Evolutionary conservation across 2,888 invertebrate genomes (phyloP), one percentile per base, ranked within the genome.

Genomic region (Drosophila picticornis): DNA sequence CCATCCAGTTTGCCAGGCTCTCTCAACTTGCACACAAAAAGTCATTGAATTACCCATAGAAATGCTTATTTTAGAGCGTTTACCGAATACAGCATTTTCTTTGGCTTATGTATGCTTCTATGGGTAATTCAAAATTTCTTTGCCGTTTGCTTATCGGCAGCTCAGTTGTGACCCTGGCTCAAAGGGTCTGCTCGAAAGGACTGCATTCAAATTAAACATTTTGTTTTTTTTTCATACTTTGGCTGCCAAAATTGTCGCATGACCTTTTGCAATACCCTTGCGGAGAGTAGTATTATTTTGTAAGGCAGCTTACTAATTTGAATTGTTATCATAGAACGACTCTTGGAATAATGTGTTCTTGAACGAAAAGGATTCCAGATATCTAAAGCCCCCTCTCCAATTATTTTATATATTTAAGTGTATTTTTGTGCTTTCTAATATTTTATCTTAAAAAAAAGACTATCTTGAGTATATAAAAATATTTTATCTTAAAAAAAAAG

Each of bases 131-230:
- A 32, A n/a, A 25, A 34, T 61, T 61, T 29, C 13, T 40, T 25
- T 61, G n/a, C 16, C 32, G 27, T 25, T 48, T 55, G 22, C 31
- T 48, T 68, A 56, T 56, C 52, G 60, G 46, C 1, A 25, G 56
- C 25, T 48, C 6, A 16, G 31, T 29, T n/a, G 6, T 10, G 38
- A 27, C 29, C 38, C 29, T 13, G 31, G 1, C 56, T 31, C 36
- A 46, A 36, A 36, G 40, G 31, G 48, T 61, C 61, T 29, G 34
- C 11, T 32, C 32, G 1, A 34, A 34, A 34, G 19, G 11, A 25
- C 43, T 51, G 51, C 29, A 69, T 69, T 63, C 60, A 75, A 63
- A 58, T 67, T 22, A 22, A 22, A 56, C 43, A 13, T 57, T 62
- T 6, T 2, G 13, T 4, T 40, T 52, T 43, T 6, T 34, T 51